Conservation (phyloP, 2,888 invertebrate species). For the Cryptosula pallasiana region DNA sequence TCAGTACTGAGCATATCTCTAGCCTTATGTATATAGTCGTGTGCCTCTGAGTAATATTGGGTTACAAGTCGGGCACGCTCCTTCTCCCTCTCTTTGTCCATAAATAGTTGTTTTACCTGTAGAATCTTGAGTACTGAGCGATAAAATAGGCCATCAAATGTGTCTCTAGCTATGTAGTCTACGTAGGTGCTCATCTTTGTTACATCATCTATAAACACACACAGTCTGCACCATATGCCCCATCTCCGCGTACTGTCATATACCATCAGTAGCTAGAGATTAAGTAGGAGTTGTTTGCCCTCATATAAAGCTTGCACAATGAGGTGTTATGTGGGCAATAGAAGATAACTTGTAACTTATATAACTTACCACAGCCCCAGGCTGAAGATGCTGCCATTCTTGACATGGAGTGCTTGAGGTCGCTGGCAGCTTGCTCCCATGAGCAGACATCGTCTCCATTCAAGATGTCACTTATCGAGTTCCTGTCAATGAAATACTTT, state of each 20-base stretch:
- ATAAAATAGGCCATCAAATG: constrained; percentile 92
- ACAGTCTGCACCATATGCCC: too few relatives aligned
- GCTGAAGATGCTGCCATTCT: constrained; percentile 84
- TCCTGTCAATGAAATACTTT: too few relatives aligned
- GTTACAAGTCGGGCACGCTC: background rate
- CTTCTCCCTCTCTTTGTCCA: background rate
- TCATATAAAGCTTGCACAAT: too few relatives aligned
- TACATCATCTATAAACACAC: constrained; percentile 2
- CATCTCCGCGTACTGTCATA: too few relatives aligned
- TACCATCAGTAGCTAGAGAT: too few relatives aligned
- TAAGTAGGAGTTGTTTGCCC: too few relatives aligned
- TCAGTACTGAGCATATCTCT: constrained; percentile 91
- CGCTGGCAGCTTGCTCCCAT: constrained; percentile 64
- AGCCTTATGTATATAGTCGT: constrained; percentile 75
- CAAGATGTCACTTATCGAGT: constrained; percentile 23
- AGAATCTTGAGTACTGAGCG: constrained; percentile 87
- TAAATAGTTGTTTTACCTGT: constrained; percentile 54
- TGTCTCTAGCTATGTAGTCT: constrained; percentile 72
- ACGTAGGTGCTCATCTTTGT: constrained; percentile 23
- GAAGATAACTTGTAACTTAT: background rate
- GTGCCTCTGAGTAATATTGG: constrained; percentile 12
- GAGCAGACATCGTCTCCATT: constrained; percentile 20
- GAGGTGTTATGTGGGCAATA: too few relatives aligned
- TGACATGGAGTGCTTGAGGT: constrained; percentile 62
- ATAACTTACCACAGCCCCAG: constrained; percentile 71